Evolutionary conservation across 2,797 vertebrate genomes (phyloP).

Genomic region (Euthynnus affinis): DNA sequence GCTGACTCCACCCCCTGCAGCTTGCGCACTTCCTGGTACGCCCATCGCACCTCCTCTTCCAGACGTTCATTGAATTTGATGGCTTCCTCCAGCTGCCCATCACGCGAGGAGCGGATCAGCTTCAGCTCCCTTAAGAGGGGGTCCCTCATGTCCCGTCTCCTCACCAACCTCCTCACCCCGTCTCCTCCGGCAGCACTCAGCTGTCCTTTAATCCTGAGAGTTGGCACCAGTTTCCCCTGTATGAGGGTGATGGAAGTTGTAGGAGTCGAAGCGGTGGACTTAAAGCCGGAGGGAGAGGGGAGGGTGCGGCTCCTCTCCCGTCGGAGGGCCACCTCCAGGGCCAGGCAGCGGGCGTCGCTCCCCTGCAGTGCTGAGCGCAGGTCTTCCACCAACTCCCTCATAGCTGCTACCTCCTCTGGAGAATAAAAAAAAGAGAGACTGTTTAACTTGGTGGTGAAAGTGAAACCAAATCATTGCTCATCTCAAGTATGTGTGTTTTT

Average conservation of each 20-base stretch:
- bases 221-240: constrained; percentile 63
- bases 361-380: constrained; percentile 86
- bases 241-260: constrained; percentile 47
- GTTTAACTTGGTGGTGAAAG: neutral
- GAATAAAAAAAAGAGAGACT: neutral
- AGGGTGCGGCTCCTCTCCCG: constrained; percentile 43
- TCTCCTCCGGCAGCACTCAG: constrained; percentile 16
- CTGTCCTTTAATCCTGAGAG: constrained; percentile 56
- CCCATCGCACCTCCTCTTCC: constrained; percentile 84
- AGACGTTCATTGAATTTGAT: constrained; percentile 82
- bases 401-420: constrained; percentile 78
- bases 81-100: constrained; percentile 87
- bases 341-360: constrained; percentile 87
- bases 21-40: constrained; percentile 76
- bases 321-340: constrained; percentile 83
- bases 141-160: constrained; percentile 71
- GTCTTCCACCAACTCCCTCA: constrained; percentile 89
- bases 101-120: constrained; percentile 85
- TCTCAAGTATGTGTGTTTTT: neutral
- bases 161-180: constrained; percentile 8
- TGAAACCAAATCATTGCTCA: constrained; percentile 7
- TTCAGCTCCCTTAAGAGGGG: constrained; percentile 83
- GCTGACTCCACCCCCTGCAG: constrained; percentile 70
- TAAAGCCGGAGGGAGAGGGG: neutral
- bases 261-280: neutral